Conservation (phyloP, 2,888 invertebrate species). For the Latheticus oryzae region DNA sequence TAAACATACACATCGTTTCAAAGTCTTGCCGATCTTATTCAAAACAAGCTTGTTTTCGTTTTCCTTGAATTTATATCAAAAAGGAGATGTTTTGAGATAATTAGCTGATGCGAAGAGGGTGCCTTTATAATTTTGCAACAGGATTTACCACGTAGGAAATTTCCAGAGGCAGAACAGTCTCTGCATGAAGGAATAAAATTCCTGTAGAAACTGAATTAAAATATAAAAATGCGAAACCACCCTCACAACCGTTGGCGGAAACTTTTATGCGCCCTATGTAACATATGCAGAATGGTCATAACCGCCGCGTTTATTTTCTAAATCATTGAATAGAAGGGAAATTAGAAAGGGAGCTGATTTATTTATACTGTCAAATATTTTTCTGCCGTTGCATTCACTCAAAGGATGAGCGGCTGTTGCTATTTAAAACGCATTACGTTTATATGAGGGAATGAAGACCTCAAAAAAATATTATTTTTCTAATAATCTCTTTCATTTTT, state of each 20-base stretch:
- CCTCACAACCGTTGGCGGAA: slow-evolving; percentile 8
- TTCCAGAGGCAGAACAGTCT: slow-evolving; percentile 8
- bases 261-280: slow-evolving; percentile 20
- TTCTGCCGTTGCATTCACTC: slow-evolving; percentile 20
- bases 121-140: slow-evolving; percentile 30
- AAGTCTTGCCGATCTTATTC: slow-evolving; percentile 26
- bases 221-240: slow-evolving; percentile 16
- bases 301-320: slow-evolving; percentile 40
- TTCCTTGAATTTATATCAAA: slow-evolving; percentile 22
- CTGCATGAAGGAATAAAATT: slow-evolving; percentile 20
- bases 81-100: slow-evolving; percentile 32
- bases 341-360: slow-evolving; percentile 34
- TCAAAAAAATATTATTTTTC: not conserved
- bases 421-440: slow-evolving; percentile 31
- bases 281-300: slow-evolving; percentile 33
- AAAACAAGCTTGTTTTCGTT: slow-evolving; percentile 24
- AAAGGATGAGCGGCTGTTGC: slow-evolving; percentile 18
- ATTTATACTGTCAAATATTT: slow-evolving; percentile 34
- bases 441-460: not conserved
- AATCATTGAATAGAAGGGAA: slow-evolving; percentile 39
- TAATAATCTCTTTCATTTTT: not conserved
- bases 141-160: slow-evolving; percentile 24
- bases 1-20: slow-evolving; percentile 9
- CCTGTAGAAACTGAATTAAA: slow-evolving; percentile 22
- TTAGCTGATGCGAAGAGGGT: slow-evolving; percentile 32